Conservation (phyloP, 2,113 vertebrate genomes). For the Tachysurus fulvidraco region DNA sequence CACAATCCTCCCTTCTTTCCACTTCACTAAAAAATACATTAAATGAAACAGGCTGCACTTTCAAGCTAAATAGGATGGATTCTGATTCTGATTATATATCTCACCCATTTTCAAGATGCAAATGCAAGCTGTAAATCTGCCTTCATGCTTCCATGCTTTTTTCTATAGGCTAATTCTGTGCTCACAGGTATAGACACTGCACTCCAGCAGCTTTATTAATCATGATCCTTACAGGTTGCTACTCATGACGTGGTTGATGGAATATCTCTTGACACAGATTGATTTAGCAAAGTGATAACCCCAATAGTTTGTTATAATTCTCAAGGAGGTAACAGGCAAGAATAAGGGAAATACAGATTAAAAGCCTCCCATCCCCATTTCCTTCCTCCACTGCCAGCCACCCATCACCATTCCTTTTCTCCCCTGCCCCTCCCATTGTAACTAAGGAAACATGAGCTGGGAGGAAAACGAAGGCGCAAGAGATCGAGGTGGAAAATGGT, state of each 20-base stretch:
- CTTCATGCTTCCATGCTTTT: slow-evolving; percentile 7
- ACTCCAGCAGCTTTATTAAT: slow-evolving; percentile 34
- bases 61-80: not conserved
- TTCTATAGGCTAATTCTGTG: slow-evolving; percentile 28
- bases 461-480: not conserved
- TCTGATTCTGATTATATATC: not conserved
- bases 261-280: not conserved
- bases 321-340: not conserved
- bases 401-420: slow-evolving; percentile 6
- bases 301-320: not conserved
- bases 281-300: slow-evolving; percentile 25
- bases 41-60: not conserved
- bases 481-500: not conserved
- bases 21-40: not conserved
- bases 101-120: not conserved
- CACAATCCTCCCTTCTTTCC: not conserved
- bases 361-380: slow-evolving; percentile 18
- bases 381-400: not conserved
- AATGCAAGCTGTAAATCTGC: not conserved
- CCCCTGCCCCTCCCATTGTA: not conserved
- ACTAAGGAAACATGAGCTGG: slow-evolving; percentile 18
- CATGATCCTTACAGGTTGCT: slow-evolving; percentile 26
- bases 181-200: not conserved
- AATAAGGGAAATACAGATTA: not conserved
- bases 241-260: not conserved